phyloP scores from a whole-genome alignment of 1,140 invertebrate species.

The Pseudomyrmex sp. region DNA sequence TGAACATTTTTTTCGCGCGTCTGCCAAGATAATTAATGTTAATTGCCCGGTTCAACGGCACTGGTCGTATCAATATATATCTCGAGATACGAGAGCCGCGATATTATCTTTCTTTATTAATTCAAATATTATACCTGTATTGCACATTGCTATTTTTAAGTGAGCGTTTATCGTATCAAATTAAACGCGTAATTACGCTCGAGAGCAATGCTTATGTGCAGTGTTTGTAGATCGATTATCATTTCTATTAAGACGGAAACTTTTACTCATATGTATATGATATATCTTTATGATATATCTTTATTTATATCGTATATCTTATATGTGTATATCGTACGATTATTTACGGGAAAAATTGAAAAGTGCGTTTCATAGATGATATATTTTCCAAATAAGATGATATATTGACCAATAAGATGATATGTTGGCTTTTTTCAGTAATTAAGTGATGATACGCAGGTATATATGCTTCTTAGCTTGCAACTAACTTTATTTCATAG shows the following conservation, averaged over 20 bases:
- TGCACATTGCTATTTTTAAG: neutral
- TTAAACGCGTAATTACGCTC: neutral
- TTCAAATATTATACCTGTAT: neutral
- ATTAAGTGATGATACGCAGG: constrained; percentile 3
- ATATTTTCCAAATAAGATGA: neutral
- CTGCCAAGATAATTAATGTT: constrained; percentile 64
- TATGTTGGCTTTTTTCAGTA: constrained; percentile 30
- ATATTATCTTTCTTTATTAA: neutral
- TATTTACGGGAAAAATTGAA: constrained; percentile 21
- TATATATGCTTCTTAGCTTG: neutral
- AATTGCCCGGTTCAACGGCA: constrained; percentile 56
- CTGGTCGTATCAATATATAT: constrained; percentile 15
- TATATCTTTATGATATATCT: neutral
- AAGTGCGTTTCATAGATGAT: neutral
- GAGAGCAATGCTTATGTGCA: neutral
- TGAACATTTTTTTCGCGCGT: constrained; percentile 20
- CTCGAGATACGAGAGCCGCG: too few species aligned
- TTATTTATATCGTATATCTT: too few species aligned
- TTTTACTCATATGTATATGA: constrained; percentile 5
- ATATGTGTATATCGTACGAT: neutral
- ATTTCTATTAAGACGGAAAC: constrained; percentile 24
- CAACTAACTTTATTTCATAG: constrained; percentile 18
- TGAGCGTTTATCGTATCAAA: neutral
- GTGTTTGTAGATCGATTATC: neutral
- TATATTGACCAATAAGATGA: constrained; percentile 5